Conservation (phyloP, 2,113 vertebrate species). For the Pantherophis guttatus region DNA sequence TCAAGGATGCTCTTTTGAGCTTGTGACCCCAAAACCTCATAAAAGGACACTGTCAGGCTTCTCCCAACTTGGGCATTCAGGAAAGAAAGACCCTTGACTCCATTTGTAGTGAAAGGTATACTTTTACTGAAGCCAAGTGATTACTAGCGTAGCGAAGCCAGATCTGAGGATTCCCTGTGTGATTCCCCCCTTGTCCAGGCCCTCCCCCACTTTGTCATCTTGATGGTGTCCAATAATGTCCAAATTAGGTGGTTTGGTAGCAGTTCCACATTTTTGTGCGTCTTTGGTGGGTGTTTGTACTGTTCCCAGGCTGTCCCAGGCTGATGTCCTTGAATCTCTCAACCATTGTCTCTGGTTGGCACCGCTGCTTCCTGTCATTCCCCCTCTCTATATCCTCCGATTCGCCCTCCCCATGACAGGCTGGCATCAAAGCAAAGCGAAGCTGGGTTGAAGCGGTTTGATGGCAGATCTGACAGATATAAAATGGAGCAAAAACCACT, state of each 20-base stretch:
- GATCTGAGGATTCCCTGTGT: not conserved
- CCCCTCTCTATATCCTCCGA: not conserved
- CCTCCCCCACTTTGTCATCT: not conserved
- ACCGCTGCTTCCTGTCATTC: not conserved
- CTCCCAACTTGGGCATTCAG: not conserved
- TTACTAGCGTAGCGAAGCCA: not conserved
- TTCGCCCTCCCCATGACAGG: not conserved
- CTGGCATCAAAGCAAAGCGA: not conserved
- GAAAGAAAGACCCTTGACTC: not conserved
- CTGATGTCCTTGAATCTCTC: not conserved
- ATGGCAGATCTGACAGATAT: not conserved
- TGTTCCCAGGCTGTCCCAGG: not conserved
- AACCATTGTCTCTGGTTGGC: not conserved
- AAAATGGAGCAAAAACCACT: not conserved
- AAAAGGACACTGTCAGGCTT: not conserved
- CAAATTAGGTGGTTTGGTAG: not conserved
- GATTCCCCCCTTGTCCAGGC: not conserved
- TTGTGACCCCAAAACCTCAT: not conserved
- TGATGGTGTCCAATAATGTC: not conserved
- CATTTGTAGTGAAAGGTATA: not conserved
- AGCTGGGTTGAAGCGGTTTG: not conserved
- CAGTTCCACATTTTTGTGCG: not conserved
- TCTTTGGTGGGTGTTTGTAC: not conserved
- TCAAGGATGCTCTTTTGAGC: not conserved
- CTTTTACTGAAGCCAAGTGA: not conserved